These are phyloP conservation scores for Drosophila flavopinicola DNA, from an alignment of 2,888 invertebrate species.

Conservation along the genomic window DNA sequence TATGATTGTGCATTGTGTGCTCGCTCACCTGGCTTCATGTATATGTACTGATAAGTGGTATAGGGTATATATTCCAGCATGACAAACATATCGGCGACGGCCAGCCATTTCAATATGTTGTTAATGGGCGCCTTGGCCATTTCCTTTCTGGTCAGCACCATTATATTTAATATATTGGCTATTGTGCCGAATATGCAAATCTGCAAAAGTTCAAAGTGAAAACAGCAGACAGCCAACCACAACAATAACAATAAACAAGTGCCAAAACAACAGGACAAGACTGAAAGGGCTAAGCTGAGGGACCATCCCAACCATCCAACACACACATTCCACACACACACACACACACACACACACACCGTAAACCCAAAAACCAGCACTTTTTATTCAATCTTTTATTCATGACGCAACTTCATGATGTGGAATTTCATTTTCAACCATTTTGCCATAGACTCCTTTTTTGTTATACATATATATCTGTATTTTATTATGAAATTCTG, in stretches of 20 bases:
- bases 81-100: conserved; percentile 94
- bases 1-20: conserved; percentile 6
- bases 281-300: conserved; percentile 4
- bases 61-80: conserved; percentile 94
- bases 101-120: conserved; percentile 91
- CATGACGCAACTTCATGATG: conserved; percentile 29
- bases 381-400: conserved; percentile 40
- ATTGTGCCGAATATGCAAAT: conserved; percentile 95
- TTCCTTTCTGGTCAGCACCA: conserved; percentile 92
- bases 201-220: conserved; percentile 76
- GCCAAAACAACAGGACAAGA: conserved; percentile 5
- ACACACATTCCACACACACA: too few relatives aligned
- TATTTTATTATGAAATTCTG: background rate
- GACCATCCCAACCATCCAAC: background rate
- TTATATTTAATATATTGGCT: conserved; percentile 94
- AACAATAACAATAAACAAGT: conserved; percentile 4
- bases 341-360: background rate
- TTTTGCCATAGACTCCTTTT: background rate
- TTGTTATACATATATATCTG: background rate
- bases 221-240: conserved; percentile 9
- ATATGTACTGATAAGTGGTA: conserved; percentile 88
- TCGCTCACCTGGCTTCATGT: conserved; percentile 87
- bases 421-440: conserved; percentile 4
- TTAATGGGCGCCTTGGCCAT: conserved; percentile 94
- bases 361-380: conserved; percentile 13